Base-by-base conservation (phyloP, 2,797 vertebrate species). In the Tenualosa thibaudeaui region DNA sequence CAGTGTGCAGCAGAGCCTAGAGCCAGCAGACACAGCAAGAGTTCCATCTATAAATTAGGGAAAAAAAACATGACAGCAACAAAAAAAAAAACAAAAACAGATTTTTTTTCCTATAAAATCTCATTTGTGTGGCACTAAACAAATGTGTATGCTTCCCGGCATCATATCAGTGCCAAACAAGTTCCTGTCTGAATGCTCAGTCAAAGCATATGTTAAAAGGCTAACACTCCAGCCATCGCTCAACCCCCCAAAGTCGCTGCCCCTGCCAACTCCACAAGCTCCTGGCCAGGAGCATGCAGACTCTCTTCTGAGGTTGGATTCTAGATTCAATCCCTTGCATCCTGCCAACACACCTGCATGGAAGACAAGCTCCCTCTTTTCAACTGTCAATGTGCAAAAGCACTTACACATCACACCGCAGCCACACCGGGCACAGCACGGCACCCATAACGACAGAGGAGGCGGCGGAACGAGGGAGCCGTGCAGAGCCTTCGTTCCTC, bases 271-370 rank as follows among this genome's bases (percentile, higher is more conserved):
- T 75, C 15, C 37, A 8, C 5, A 3, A 75, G 37, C 37, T 56
- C 68, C 68, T 43, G 68, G 68, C 68, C 68, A 75, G 68, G 13
- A 75, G 15, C 68, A 75, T 3, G 17, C 68, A 75, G 68, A 75
- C 68, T 40, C 68, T 75, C 68, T 43, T 75, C 84, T n/a, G 82
- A 71, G 84, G 75, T 85, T 71, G 26, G 75, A 37, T 84, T 56
- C 75, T 51, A 51, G 50, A 51, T 51, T 51, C 50, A 51, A 58
- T 82, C 84, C 60, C 75, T 8, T 24, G 9, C 22, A 84, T 53
- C 81, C 40, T 82, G 81, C 82, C 85, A 86, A 60, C 78, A 81
- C 78, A 82, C 84, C 81, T 43, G 83, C 75, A 31, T 12, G 24
- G 49, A n/a, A 26, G 78, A 10, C 50, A 22, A 56, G 10, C 85